Base-by-base conservation (phyloP, 2,797 vertebrate genomes). In the Protosalanx chinensis region DNA sequence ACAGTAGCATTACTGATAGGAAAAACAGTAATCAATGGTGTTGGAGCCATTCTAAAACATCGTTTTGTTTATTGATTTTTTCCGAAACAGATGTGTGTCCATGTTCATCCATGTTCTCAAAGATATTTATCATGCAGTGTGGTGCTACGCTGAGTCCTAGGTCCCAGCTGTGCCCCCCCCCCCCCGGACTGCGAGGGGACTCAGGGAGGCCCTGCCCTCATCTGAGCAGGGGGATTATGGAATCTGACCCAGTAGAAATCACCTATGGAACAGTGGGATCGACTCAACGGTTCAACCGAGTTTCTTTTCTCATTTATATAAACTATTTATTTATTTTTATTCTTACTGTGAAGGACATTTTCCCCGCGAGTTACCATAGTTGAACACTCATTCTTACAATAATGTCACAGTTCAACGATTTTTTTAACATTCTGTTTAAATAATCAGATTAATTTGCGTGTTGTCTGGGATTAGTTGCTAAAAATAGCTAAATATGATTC, bases 91-190 rank as follows among this genome's bases (percentile, higher is more conserved):
- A 16, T 46, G 1, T 27, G 58, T 13, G 27, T 4, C 23, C 12
- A 27, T 23, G 16, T 64, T 8, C 41, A 46, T 46, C 8, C 6
- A 41, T 12, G 10, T 46, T 46, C 10, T 46, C 2, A 13, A 46
- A 12, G 7, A 37, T 2, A 7, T 10, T 37, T 8, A 46, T 46
- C 10, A 3, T 46, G 12, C 12, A 12, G 8, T 46, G 41, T 13
- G 41, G 41, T 2, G 41, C 41, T 13, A 46, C 0, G 41, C 10
- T 46, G 3, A 46, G 41, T 46, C 33, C 33, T 37, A 6, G 18
- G n/a, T 37, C 84, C 88, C 90, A 92, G 90, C 88, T 91, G 91
- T 86, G 88, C 83, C 86, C 53, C 76, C 75, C 86, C 85, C 83
- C 83, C 85, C 87, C 86, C 88, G 88, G 88, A 90, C 84, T 74